Percentiles rank a stretch among this genome's conserved stretches.
phyloP scores from a whole-genome alignment of 2,888 invertebrate species.

The Camptogramma bilineatum region DNA sequence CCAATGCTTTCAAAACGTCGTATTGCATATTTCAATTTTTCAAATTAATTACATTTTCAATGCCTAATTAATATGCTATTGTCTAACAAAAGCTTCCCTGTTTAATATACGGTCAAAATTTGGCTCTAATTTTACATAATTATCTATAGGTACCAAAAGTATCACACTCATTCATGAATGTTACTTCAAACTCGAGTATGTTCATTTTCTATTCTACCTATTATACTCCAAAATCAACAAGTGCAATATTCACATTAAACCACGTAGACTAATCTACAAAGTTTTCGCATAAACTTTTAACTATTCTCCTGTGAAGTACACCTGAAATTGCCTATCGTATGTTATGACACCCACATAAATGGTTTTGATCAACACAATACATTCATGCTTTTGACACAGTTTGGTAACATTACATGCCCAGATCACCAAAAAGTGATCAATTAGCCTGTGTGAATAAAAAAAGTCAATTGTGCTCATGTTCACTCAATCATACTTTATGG shows the following conservation, averaged over 20 bases:
- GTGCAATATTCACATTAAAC: conserved; percentile 34
- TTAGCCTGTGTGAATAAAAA: not conserved
- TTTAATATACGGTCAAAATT: not conserved
- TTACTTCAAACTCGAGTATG: not conserved
- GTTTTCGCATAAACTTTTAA: conserved; percentile 38
- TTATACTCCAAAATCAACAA: conserved; percentile 17
- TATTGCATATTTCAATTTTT: too few species aligned
- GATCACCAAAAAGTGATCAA: not conserved
- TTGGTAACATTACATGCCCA: conserved; percentile 57
- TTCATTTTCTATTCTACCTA: conserved; percentile 11
- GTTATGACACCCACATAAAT: conserved; percentile 49
- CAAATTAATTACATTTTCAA: too few species aligned
- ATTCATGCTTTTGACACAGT: conserved; percentile 69
- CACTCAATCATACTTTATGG: conserved; percentile 7
- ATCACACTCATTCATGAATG: conserved; percentile 8
- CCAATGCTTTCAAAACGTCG: too few species aligned
- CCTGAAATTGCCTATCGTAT: conserved; percentile 22
- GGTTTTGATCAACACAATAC: conserved; percentile 72
- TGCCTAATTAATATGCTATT: too few species aligned
- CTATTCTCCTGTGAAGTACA: conserved; percentile 29
- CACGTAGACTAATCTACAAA: conserved; percentile 32
- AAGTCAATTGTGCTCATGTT: not conserved
- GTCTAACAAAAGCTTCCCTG: not conserved
- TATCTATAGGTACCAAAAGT: conserved; percentile 1
- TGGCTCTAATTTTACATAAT: not conserved